phyloP scores from a whole-genome alignment of 2,797 vertebrate species.

The Glyptemys insculpta region DNA sequence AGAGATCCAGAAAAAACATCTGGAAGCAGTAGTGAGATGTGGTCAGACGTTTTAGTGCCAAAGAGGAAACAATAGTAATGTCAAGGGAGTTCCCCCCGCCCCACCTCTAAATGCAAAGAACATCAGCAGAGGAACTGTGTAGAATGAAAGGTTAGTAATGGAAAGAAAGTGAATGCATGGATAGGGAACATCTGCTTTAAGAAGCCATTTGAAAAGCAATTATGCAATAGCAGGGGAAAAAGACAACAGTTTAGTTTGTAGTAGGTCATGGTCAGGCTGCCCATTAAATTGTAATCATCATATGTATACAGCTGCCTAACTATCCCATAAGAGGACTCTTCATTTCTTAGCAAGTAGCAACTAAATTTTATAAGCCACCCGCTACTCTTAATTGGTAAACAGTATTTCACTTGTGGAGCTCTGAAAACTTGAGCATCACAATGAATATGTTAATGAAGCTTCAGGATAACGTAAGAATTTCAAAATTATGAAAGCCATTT shows the following conservation, averaged over 20 bases:
- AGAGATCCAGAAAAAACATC: conserved; percentile 65
- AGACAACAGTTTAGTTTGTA: not conserved
- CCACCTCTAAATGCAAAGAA: conserved; percentile 5
- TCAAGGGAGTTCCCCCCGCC: conserved; percentile 54
- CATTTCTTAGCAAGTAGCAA: not conserved
- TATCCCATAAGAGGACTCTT: not conserved
- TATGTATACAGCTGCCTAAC: not conserved
- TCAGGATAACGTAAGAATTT: not conserved
- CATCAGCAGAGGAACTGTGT: conserved; percentile 18
- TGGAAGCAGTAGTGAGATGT: conserved; percentile 71
- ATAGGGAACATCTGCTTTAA: not conserved
- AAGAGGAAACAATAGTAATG: conserved; percentile 20
- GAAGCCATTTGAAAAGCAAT: conserved; percentile 35
- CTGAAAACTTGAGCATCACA: not conserved
- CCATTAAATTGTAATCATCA: conserved; percentile 8
- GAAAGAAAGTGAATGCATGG: conserved; percentile 26
- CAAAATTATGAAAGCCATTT: not conserved
- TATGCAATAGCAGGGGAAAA: not conserved
- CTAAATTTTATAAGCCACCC: not conserved
- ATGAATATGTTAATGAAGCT: not conserved
- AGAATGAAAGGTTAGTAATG: not conserved
- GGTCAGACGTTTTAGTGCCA: conserved; percentile 66
- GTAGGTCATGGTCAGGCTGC: not conserved
- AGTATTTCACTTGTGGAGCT: not conserved
- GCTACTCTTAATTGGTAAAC: fast-evolving